Conservation (phyloP, 1,140 invertebrate genomes). For the Chlorops oryzae region DNA sequence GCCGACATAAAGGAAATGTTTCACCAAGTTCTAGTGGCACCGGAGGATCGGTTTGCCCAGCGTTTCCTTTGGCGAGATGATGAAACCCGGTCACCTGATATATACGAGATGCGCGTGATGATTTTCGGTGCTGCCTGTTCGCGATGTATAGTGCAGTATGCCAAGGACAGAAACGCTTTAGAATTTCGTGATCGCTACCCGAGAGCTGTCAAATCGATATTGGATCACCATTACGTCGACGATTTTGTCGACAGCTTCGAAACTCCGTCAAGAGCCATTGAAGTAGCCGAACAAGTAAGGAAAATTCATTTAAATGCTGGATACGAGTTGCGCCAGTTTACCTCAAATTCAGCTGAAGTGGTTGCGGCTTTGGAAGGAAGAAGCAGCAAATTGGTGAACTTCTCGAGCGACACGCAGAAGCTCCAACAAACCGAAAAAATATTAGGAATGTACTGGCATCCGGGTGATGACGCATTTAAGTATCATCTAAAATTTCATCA, state of each 20-base stretch:
- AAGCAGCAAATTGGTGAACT: not conserved
- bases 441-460: conserved; percentile 8
- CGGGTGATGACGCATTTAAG: not conserved
- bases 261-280: conserved; percentile 11
- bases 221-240: conserved; percentile 41
- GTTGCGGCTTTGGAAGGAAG: not conserved
- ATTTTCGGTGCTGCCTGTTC: too few species aligned
- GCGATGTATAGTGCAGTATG: too few species aligned
- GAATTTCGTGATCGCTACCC: conserved; percentile 18
- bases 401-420: not conserved
- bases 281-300: conserved; percentile 2
- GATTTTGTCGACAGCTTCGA: conserved; percentile 34
- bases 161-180: too few species aligned
- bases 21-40: not conserved
- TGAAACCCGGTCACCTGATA: too few species aligned
- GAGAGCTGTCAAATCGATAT: conserved; percentile 24
- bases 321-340: not conserved
- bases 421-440: conserved; percentile 17
- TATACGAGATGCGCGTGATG: too few species aligned
- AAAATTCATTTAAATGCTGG: conserved; percentile 4
- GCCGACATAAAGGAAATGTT: conserved; percentile 4
- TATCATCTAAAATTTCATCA: conserved; percentile 10
- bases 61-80: not conserved
- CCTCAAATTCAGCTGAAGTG: conserved; percentile 1
- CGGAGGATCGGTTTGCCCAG: not conserved